Conservation (phyloP, 2,888 invertebrate species). For the Caenorhabditis virilis region DNA sequence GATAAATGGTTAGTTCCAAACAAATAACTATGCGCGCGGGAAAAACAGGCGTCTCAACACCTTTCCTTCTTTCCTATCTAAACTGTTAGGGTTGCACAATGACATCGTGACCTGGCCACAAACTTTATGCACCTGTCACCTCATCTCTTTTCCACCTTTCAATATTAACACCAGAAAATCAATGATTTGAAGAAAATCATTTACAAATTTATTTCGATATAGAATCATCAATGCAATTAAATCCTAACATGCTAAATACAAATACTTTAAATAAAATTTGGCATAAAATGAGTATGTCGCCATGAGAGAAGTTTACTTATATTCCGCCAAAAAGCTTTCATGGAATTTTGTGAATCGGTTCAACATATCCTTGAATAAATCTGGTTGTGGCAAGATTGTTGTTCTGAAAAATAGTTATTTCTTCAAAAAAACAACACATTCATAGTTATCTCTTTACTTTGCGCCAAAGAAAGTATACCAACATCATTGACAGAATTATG, state of each 20-base stretch:
- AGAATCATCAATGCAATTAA: no score
- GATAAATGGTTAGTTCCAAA: no score
- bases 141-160: constrained; percentile 9
- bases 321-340: constrained; percentile 58
- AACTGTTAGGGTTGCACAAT: not conserved
- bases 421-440: constrained; percentile 1
- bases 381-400: constrained; percentile 66
- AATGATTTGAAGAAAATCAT: no score
- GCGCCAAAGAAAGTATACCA: no score
- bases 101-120: constrained; percentile 1
- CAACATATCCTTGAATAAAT: constrained; percentile 65
- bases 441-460: no score
- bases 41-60: not conserved
- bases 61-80: no score
- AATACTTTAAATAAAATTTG: no score
- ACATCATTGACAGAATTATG: no score
- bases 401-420: constrained; percentile 50
- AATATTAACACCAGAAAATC: constrained; percentile 10
- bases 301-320: constrained; percentile 40
- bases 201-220: no score
- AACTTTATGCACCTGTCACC: constrained; percentile 7
- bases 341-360: constrained; percentile 64
- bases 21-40: no score
- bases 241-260: no score
- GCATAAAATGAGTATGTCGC: no score